Evolutionary conservation across 2,113 vertebrate genomes (phyloP).

Genomic region (Potamarius usumacintae): DNA sequence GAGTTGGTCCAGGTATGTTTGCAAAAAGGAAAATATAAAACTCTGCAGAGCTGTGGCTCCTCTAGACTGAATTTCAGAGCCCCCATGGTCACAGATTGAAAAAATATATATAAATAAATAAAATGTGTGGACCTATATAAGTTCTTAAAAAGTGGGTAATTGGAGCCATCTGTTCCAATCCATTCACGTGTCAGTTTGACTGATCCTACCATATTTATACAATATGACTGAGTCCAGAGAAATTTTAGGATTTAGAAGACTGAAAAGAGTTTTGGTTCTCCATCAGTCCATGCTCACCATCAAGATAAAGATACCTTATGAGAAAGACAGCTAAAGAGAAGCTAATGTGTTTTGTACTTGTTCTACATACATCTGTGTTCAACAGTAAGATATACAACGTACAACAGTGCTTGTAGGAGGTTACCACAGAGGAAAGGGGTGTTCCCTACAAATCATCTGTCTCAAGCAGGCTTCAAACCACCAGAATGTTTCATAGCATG

Average conservation of each 20-base stretch:
- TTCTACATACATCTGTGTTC: background rate
- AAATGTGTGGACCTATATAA: background rate
- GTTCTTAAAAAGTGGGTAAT: background rate
- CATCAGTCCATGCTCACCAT: background rate
- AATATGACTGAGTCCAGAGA: background rate
- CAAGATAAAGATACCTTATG: background rate
- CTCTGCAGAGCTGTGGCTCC: background rate
- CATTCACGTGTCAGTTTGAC: background rate
- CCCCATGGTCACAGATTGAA: too few species aligned
- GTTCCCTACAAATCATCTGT: background rate
- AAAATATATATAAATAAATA: background rate
- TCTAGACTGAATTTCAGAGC: slow-evolving; percentile 1
- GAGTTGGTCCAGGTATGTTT: slow-evolving; percentile 1
- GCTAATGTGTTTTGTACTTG: background rate
- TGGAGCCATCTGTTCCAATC: background rate
- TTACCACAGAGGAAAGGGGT: background rate
- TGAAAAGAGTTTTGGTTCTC: background rate
- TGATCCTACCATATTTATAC: background rate
- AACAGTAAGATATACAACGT: background rate
- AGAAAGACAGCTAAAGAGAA: background rate
- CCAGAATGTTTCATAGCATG: background rate
- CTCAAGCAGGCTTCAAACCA: too few species aligned
- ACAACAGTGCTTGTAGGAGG: background rate
- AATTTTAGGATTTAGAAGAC: background rate
- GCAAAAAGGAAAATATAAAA: slow-evolving; percentile 5